Percentiles rank a stretch among this genome's conserved stretches.
Conservation (phyloP, 2,113 vertebrate genomes). For the Marmota monax region DNA sequence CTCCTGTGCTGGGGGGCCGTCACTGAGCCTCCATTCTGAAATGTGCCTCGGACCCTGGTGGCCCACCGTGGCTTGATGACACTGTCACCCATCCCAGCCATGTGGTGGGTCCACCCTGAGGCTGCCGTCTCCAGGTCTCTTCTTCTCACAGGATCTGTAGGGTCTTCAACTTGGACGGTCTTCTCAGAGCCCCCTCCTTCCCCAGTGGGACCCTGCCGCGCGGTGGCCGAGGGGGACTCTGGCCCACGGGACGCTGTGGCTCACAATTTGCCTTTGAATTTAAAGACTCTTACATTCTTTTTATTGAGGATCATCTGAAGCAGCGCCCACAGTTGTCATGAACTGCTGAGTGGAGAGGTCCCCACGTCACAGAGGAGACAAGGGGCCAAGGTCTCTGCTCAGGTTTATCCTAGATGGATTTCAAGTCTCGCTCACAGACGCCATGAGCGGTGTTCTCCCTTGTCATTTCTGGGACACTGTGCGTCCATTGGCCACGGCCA, state of each 20-base stretch:
- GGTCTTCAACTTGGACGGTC: background rate
- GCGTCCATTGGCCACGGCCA: background rate
- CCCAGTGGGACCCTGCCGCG: background rate
- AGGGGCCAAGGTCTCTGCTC: background rate
- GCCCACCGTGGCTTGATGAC: background rate
- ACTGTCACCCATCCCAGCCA: accelerated
- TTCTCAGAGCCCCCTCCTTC: background rate
- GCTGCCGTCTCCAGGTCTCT: too few relatives aligned
- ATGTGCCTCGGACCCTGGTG: background rate
- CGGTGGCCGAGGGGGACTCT: background rate
- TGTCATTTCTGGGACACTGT: background rate
- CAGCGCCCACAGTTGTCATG: background rate
- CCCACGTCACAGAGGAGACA: background rate
- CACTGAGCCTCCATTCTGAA: background rate
- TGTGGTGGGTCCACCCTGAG: accelerated
- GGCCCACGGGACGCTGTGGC: background rate
- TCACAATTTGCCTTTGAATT: background rate
- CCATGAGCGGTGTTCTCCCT: too few relatives aligned
- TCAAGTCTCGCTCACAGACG: background rate
- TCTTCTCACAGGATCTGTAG: background rate
- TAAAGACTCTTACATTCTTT: background rate
- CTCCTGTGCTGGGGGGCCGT: background rate
- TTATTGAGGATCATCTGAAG: background rate
- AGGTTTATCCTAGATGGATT: accelerated
- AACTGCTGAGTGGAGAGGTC: background rate